phyloP scores from a whole-genome alignment of 2,797 vertebrate genomes.

The Lophius americanus region DNA sequence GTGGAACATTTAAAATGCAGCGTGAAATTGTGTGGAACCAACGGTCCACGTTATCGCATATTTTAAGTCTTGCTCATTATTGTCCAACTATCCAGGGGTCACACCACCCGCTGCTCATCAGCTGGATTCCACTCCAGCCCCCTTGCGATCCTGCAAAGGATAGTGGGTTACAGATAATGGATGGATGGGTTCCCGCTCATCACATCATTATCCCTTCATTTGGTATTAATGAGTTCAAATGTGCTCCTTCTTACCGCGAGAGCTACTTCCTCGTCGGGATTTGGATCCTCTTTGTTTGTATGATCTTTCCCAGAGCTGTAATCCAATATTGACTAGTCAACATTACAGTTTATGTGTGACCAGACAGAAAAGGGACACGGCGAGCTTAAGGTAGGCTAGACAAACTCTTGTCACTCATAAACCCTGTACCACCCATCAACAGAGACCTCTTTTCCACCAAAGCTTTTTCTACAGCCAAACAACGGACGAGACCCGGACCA shows the following conservation, averaged over 20 bases:
- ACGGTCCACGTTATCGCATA: slow-evolving; percentile 1
- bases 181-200: not conserved
- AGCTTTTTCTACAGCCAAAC: too few relatives aligned
- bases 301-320: slow-evolving; percentile 48
- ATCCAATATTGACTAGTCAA: slow-evolving; percentile 66
- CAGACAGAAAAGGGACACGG: not conserved
- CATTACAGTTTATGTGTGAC: not conserved
- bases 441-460: not conserved
- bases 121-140: not conserved
- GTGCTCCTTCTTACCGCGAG: slow-evolving; percentile 60
- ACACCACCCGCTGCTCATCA: not conserved
- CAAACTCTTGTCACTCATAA: not conserved
- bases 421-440: not conserved
- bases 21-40: not conserved
- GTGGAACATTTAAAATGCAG: not conserved
- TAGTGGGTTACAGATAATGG: not conserved
- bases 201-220: not conserved
- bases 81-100: not conserved
- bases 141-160: not conserved
- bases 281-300: slow-evolving; percentile 15
- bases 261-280: slow-evolving; percentile 31
- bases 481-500: too few relatives aligned
- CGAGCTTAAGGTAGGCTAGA: not conserved
- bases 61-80: not conserved
- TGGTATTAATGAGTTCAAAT: not conserved